Evolutionary conservation across 2,888 invertebrate genomes (phyloP), one percentile per base, ranked within the genome.

Genomic region (Diadegma fenestrale): DNA sequence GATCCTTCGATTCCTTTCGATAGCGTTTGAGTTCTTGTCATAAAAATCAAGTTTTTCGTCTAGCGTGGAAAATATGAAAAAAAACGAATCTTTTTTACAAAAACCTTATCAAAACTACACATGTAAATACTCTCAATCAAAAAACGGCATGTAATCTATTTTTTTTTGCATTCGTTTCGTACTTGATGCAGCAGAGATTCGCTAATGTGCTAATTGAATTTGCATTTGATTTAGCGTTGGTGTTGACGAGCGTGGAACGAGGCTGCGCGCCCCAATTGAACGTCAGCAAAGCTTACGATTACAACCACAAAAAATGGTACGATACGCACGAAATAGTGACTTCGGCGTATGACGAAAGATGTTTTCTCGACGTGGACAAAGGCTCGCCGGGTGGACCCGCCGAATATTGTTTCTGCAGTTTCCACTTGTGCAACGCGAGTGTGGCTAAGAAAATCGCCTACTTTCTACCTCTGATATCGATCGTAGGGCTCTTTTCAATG

Each of bases 181-280:
- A n/a, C n/a, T 33, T 63, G 8, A 2, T 63, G 33, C 14, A 19
- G 22, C 22, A 41, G 12, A 0, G 37, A n/a, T 10, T 19, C 48
- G 69, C 58, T 51, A 43, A 33, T 82, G 48, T 37, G 26, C 26
- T 81, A 51, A 64, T 61, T 22, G 17, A 48, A 76, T 64, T 64
- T 10, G 22, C 41, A 86, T 86, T 72, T 78, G 89, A 94, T 95
- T 66, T 94, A 96, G 96, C 95, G 66, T 94, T 94, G 87, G 95
- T 96, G 80, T 85, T 90, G 26, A 95, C 95, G 86, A 95, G 95
- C 43, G 95, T 95, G 26, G 94, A 95, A 54, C 95, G 97, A 72
- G 97, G 96, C 89, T 98, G 98, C 92, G 97, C 97, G 0, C 94
- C 95, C 5, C 97, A 98, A 93, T 96, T 96, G 91, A 94, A 96